Evolutionary conservation across 2,888 invertebrate species (phyloP), one percentile per base, ranked within the genome.

Genomic region (Drosophila atripex): DNA sequence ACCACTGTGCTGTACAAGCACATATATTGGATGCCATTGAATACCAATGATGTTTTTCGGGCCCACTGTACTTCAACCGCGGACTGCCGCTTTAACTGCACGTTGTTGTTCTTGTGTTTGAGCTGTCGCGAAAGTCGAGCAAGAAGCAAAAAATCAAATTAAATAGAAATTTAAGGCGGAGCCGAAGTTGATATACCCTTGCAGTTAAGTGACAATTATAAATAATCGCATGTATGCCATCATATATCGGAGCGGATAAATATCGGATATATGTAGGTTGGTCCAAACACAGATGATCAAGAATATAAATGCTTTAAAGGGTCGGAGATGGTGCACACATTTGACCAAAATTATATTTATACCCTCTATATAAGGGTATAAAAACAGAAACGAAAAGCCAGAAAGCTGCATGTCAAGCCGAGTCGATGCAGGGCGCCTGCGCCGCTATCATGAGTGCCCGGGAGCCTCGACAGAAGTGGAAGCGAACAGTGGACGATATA

Each of bases 51-150:
- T 35, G 12, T n/a, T n/a, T 35, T 35, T 1, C 35, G 35, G 35
- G 32, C 16, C 57, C 58, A 64, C 35, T 58, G 59, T 63, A 35
- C 38, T 8, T 25, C 11, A 35, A 28, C 61, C 75, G 77, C 71
- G 66, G 78, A 64, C 57, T 56, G 76, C 73, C 64, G n/a, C n/a
- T n/a, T n/a, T n/a, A n/a, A n/a, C n/a, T n/a, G n/a, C n/a, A n/a
- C n/a, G 46, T 56, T 53, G 57, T 41, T 75, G 68, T 35, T 61
- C 23, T 55, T 54, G 47, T 18, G 53, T 56, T 59, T 49, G 51
- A 58, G 51, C 69, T 61, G 75, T 60, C 86, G 85, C 87, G 85
- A 79, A 79, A 79, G 78, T 84, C 51, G 38, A 59, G 71, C 61
- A 52, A 47, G 58, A 71, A 47, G 47, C 39, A 45, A 39, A 28